Percentiles rank a stretch among this genome's conserved stretches.
Evolutionary conservation across 2,113 vertebrate species (phyloP).

Genomic region (Scortum barcoo): DNA sequence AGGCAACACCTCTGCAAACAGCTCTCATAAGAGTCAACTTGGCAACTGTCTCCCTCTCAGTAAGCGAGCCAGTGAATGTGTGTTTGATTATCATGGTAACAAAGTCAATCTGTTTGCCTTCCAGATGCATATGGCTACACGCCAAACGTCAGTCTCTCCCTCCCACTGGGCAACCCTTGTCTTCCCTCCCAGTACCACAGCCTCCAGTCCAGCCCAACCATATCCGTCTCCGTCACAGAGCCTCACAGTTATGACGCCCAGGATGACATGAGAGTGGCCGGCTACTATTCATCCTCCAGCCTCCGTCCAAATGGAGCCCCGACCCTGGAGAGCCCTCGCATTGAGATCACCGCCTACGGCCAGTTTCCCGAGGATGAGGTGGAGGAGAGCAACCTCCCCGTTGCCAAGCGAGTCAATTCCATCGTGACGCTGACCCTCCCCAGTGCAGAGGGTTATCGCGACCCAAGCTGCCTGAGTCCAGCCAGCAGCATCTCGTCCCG

Average conservation of each 20-base stretch:
- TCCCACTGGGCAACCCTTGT: constrained; percentile 89
- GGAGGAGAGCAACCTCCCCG: constrained; percentile 86
- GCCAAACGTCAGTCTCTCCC: constrained; percentile 87
- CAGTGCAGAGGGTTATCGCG: constrained; percentile 91
- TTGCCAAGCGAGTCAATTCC: constrained; percentile 86
- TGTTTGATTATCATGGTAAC: constrained; percentile 69
- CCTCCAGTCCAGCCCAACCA: constrained; percentile 88
- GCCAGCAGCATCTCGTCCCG: constrained; percentile 97
- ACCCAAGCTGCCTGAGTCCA: constrained; percentile 95
- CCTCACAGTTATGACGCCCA: constrained; percentile 85
- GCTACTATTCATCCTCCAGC: constrained; percentile 85
- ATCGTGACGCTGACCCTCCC: constrained; percentile 93
- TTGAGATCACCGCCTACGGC: constrained; percentile 96
- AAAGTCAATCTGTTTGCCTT: constrained; percentile 72
- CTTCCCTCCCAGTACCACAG: constrained; percentile 90
- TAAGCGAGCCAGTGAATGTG: constrained; percentile 49
- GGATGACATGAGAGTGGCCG: constrained; percentile 83
- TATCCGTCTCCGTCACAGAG: constrained; percentile 88
- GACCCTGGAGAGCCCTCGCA: constrained; percentile 94
- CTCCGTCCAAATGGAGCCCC: constrained; percentile 90
- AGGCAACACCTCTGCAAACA: constrained; percentile 48
- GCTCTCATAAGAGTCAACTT: constrained; percentile 44
- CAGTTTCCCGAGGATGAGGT: constrained; percentile 91
- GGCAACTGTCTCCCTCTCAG: constrained; percentile 38
- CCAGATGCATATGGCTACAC: constrained; percentile 93